A percentile compares a stretch with the other conserved stretches of the same genome.
Evolutionary conservation across 2,888 invertebrate genomes (phyloP).

Genomic region (Eupithecia tripunctaria): DNA sequence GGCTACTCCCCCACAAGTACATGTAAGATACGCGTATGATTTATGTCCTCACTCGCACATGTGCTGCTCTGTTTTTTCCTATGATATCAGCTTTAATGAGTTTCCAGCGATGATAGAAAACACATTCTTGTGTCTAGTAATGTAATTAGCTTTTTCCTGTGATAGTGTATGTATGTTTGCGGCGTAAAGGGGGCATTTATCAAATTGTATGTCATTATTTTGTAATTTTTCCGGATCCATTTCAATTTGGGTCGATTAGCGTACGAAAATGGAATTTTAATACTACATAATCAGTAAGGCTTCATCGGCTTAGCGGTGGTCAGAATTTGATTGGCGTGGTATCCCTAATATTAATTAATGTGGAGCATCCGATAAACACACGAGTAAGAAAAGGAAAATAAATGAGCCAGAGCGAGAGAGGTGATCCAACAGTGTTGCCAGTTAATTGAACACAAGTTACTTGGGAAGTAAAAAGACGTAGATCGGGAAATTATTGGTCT

Average conservation of each 20-base stretch:
- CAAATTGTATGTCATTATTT: conserved; percentile 59
- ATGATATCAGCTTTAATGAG: conserved; percentile 64
- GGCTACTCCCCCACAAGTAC: conserved; percentile 69
- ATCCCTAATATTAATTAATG: conserved; percentile 81
- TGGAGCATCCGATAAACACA: conserved; percentile 66
- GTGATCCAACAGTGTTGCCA: conserved; percentile 71
- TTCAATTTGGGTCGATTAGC: conserved; percentile 71
- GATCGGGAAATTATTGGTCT: conserved; percentile 66
- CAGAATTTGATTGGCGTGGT: conserved; percentile 83
- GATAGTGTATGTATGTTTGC: conserved; percentile 41
- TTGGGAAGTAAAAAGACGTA: conserved; percentile 65
- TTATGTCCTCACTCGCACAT: conserved; percentile 79
- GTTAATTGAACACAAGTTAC: conserved; percentile 72
- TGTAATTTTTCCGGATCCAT: conserved; percentile 62
- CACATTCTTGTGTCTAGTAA: conserved; percentile 49
- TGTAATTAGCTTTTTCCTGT: conserved; percentile 51
- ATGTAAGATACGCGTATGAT: conserved; percentile 78
- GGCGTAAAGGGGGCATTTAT: conserved; percentile 51
- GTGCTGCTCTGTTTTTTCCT: conserved; percentile 75
- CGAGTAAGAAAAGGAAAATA: conserved; percentile 61
- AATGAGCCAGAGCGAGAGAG: conserved; percentile 58
- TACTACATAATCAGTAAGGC: conserved; percentile 81
- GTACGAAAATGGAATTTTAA: conserved; percentile 80
- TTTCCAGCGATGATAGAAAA: conserved; percentile 59
- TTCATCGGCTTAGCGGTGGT: conserved; percentile 80